phyloP scores from a whole-genome alignment of 2,113 vertebrate genomes.

The Cygnus atratus region DNA sequence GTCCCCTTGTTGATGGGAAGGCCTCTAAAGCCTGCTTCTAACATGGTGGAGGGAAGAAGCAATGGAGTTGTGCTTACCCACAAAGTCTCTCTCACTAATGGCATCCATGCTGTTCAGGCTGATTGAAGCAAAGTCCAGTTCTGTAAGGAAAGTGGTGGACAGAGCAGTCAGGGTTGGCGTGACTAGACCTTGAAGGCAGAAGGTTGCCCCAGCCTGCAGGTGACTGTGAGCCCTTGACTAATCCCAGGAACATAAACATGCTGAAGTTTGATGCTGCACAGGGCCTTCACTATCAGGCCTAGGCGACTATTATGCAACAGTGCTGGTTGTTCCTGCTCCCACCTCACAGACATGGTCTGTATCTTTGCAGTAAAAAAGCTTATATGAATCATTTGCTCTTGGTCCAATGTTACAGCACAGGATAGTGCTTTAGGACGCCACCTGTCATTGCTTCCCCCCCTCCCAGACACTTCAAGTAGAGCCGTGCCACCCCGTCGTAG shows the following conservation, averaged over 20 bases:
- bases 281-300: neutral
- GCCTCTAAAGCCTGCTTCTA: neutral
- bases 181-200: neutral
- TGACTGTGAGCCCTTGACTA: neutral
- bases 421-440: too few species aligned
- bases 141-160: constrained; percentile 63
- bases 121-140: constrained; percentile 86
- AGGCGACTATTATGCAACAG: neutral
- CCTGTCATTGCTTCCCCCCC: neutral
- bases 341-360: too few species aligned
- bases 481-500: neutral
- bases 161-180: neutral
- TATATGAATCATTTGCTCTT: neutral
- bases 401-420: neutral
- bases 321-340: neutral
- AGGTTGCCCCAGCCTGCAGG: neutral
- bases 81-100: constrained; percentile 92
- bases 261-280: neutral
- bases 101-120: constrained; percentile 98
- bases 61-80: constrained; percentile 76
- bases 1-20: neutral
- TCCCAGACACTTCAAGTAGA: neutral
- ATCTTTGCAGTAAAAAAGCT: neutral
- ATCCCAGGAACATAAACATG: neutral
- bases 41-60: accelerated